These are phyloP conservation scores for Prunella fulvescens DNA, from an alignment of 2,113 vertebrate genomes.

Conservation along the genomic window DNA sequence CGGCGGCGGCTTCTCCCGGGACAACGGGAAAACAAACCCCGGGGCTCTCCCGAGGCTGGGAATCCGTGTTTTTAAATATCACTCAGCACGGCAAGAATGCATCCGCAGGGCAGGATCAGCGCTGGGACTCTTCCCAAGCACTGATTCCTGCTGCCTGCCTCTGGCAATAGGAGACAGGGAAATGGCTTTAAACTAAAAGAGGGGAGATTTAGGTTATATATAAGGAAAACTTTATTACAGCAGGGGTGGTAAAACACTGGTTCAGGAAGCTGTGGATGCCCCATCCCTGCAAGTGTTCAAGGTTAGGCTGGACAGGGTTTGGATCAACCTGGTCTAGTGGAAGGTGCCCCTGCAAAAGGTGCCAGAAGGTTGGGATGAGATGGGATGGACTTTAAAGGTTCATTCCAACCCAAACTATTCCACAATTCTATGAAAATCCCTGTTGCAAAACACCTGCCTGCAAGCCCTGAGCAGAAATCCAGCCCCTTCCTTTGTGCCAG, in stretches of 20 bases:
- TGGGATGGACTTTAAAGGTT: not conserved
- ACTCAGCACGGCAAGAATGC: not conserved
- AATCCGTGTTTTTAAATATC: not conserved
- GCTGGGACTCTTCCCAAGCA: accelerated
- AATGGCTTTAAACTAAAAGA: not conserved
- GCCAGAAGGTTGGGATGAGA: not conserved
- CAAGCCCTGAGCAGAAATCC: not conserved
- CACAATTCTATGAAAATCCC: not conserved
- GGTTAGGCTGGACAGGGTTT: not conserved
- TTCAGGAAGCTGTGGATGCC: not conserved
- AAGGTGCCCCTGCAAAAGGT: not conserved
- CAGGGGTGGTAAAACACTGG: not conserved
- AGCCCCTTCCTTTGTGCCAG: not conserved
- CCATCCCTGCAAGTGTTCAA: not conserved
- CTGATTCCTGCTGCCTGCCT: not conserved
- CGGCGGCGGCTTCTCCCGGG: not conserved
- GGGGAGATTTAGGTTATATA: not conserved
- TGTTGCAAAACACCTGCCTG: not conserved
- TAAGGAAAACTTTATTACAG: not conserved
- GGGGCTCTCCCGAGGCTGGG: not conserved
- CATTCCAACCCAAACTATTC: not conserved
- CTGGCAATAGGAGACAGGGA: not conserved
- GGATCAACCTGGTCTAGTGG: not conserved
- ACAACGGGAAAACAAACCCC: conserved; percentile 5
- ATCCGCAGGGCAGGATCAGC: accelerated